These are phyloP conservation scores for Ylistrum balloti DNA, from an alignment of 1,140 invertebrate species.

Conservation along the genomic window DNA sequence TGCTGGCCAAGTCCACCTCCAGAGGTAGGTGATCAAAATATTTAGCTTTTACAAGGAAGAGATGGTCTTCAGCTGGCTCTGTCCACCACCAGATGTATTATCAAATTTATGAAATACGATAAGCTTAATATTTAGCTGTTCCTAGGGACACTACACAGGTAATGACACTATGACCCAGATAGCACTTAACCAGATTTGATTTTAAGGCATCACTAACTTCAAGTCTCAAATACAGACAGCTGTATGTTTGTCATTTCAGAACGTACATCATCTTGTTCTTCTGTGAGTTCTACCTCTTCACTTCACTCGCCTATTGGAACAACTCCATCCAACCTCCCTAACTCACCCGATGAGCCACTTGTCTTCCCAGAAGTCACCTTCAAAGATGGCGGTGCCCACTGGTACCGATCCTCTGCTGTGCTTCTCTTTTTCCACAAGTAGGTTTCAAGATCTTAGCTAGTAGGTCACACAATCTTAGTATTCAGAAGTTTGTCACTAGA, in stretches of 20 bases:
- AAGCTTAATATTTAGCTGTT: no score
- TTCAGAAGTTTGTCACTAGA: no score
- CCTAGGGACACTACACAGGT: no score
- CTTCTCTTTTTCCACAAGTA: conserved; percentile 87
- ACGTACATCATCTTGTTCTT: conserved; percentile 59
- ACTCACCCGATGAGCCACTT: conserved; percentile 73
- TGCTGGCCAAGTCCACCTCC: conserved; percentile 64
- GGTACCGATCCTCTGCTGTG: conserved; percentile 87
- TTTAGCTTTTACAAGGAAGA: no score
- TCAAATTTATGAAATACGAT: no score
- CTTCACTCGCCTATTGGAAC: conserved; percentile 69
- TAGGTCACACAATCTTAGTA: no score
- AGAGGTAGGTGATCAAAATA: background rate
- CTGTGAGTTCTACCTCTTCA: conserved; percentile 62
- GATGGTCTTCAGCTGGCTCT: no score
- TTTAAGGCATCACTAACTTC: no score
- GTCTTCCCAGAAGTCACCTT: conserved; percentile 67
- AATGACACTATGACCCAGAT: no score
- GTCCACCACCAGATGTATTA: no score
- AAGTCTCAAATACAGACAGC: no score
- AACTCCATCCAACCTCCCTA: conserved; percentile 72
- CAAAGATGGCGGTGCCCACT: conserved; percentile 84
- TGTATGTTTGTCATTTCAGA: conserved; percentile 64
- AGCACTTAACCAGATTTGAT: no score
- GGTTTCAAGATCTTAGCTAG: conserved; percentile 46